Conservation (phyloP, 2,113 vertebrate species). For the Phyllostomus discolor region DNA sequence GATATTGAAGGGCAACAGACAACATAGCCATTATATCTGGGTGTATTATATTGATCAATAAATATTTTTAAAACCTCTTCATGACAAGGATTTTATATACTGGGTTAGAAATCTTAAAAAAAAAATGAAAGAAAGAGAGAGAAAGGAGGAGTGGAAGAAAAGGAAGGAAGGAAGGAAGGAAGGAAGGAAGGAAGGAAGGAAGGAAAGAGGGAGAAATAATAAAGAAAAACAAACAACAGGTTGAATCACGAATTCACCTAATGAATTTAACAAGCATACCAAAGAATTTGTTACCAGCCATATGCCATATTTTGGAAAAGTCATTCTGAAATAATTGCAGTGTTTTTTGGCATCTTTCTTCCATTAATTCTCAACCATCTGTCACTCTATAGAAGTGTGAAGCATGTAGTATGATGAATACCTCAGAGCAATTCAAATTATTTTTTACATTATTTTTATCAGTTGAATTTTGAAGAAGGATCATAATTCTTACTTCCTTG, state of each 20-base stretch:
- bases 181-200: too few relatives aligned
- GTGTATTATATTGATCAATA: background rate
- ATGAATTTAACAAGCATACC: background rate
- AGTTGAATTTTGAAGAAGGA: background rate
- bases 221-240: background rate
- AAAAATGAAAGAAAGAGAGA: background rate
- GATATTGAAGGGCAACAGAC: background rate
- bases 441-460: background rate
- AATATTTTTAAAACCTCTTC: background rate
- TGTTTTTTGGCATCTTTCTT: background rate
- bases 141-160: background rate
- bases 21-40: background rate
- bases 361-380: background rate
- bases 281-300: background rate
- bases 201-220: background rate
- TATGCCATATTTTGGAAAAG: background rate
- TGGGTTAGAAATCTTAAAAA: background rate
- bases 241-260: background rate
- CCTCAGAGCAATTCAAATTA: background rate
- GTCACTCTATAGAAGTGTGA: background rate
- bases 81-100: background rate
- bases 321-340: constrained; percentile 21
- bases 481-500: background rate
- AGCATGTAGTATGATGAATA: fast-evolving
- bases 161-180: fast-evolving